Conservation (phyloP, 2,888 invertebrate genomes). For the Pocota personata region DNA sequence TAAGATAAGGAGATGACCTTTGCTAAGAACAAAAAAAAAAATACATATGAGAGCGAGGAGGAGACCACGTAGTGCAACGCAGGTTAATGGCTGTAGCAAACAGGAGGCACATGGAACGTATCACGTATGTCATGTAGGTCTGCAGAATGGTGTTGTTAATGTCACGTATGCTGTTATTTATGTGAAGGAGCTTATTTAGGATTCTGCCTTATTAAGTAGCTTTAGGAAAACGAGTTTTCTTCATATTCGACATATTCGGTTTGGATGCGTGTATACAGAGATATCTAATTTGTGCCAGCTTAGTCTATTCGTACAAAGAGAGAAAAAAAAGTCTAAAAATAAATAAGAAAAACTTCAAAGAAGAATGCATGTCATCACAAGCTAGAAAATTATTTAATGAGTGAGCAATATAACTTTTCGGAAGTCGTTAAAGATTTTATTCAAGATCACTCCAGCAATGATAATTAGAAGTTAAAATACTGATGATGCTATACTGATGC, state of each 20-base stretch:
- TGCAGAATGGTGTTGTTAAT: not conserved
- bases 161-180: slow-evolving; percentile 13
- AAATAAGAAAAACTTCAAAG: not conserved
- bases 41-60: not conserved
- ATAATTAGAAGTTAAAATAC: too few relatives aligned
- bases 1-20: not conserved
- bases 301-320: too few relatives aligned
- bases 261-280: not conserved
- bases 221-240: not conserved
- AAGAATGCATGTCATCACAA: not conserved
- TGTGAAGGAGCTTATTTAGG: not conserved
- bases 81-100: not conserved
- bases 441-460: too few relatives aligned
- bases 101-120: not conserved
- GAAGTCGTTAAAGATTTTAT: not conserved
- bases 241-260: not conserved
- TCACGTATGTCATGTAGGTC: not conserved
- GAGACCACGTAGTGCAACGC: not conserved
- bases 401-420: not conserved
- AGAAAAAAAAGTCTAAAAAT: not conserved
- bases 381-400: not conserved
- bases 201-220: not conserved
- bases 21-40: not conserved
- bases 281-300: not conserved
- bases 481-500: too few relatives aligned